Conservation (phyloP, 2,797 vertebrate species). For the Sebastes diaconus region DNA sequence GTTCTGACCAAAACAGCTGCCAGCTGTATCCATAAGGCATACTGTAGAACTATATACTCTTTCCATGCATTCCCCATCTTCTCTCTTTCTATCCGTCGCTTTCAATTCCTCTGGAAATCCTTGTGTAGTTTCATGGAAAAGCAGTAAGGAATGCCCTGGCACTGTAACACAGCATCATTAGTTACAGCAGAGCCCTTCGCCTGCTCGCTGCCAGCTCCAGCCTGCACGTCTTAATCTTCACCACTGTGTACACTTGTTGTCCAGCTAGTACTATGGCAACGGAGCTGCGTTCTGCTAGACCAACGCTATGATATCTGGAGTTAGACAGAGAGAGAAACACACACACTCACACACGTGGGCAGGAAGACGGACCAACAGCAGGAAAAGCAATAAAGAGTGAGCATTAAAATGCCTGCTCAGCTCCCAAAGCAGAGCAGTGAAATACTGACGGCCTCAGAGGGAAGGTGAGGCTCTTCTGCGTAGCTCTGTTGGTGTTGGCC, state of each 20-base stretch:
- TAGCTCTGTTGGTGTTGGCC: slow-evolving; percentile 35
- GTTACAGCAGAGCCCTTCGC: slow-evolving; percentile 28
- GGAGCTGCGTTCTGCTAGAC: slow-evolving; percentile 12
- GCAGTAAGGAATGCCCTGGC: slow-evolving; percentile 67
- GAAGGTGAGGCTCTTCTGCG: not conserved
- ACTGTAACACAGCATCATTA: slow-evolving; percentile 31
- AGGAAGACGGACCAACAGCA: slow-evolving; percentile 22
- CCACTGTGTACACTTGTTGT: slow-evolving; percentile 78
- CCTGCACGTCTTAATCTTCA: slow-evolving; percentile 60
- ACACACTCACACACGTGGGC: slow-evolving; percentile 21
- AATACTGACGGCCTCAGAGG: not conserved
- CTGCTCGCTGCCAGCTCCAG: slow-evolving; percentile 41
- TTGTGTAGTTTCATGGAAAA: slow-evolving; percentile 40
- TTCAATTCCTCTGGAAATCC: slow-evolving; percentile 19
- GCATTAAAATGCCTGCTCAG: slow-evolving; percentile 42
- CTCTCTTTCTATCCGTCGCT: not conserved
- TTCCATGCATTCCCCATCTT: not conserved
- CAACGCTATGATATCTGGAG: slow-evolving; percentile 52
- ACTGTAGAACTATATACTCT: slow-evolving; percentile 3
- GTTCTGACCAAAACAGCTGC: slow-evolving; percentile 42
- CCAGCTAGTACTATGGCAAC: slow-evolving; percentile 71
- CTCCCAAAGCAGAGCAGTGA: slow-evolving; percentile 12
- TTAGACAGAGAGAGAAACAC: slow-evolving; percentile 2
- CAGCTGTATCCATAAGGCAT: slow-evolving; percentile 15
- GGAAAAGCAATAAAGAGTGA: slow-evolving; percentile 53